These are phyloP conservation scores for Lacanobia oleracea DNA, from an alignment of 2,888 invertebrate species.

Conservation along the genomic window DNA sequence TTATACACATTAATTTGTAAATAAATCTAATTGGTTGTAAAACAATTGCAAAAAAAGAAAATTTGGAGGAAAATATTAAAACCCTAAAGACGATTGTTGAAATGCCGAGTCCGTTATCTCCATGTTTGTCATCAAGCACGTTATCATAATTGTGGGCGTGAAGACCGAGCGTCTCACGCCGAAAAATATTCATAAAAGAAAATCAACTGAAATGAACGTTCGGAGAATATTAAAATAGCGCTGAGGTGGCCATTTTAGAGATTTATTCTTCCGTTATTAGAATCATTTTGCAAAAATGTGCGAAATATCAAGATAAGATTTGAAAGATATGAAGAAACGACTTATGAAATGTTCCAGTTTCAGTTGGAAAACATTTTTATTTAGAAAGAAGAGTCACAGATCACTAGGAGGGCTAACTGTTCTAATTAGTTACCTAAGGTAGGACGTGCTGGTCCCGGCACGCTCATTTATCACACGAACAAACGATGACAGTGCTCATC, in stretches of 20 bases:
- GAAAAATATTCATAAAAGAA: conserved; percentile 48
- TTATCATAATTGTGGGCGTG: conserved; percentile 44
- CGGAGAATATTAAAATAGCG: conserved; percentile 44
- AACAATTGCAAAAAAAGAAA: background rate
- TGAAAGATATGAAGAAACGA: background rate
- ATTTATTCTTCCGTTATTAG: conserved; percentile 44
- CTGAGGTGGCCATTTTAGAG: conserved; percentile 40
- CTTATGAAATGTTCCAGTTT: conserved; percentile 29
- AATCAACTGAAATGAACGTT: conserved; percentile 41
- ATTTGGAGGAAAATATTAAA: conserved; percentile 9
- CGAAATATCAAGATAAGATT: conserved; percentile 11
- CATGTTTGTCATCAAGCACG: conserved; percentile 46
- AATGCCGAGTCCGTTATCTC: conserved; percentile 30
- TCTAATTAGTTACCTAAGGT: conserved; percentile 42
- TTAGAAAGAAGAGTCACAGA: conserved; percentile 28
- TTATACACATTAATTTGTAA: background rate
- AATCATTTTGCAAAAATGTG: conserved; percentile 25
- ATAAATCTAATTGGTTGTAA: background rate
- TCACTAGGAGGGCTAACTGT: conserved; percentile 24
- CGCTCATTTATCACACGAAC: conserved; percentile 44
- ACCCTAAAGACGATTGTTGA: conserved; percentile 14
- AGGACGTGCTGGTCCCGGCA: conserved; percentile 18
- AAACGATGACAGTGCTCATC: conserved; percentile 48
- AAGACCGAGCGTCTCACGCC: conserved; percentile 22
- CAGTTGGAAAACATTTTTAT: background rate